phyloP scores from a whole-genome alignment of 1,140 invertebrate species.

The Drosophila burlai region DNA sequence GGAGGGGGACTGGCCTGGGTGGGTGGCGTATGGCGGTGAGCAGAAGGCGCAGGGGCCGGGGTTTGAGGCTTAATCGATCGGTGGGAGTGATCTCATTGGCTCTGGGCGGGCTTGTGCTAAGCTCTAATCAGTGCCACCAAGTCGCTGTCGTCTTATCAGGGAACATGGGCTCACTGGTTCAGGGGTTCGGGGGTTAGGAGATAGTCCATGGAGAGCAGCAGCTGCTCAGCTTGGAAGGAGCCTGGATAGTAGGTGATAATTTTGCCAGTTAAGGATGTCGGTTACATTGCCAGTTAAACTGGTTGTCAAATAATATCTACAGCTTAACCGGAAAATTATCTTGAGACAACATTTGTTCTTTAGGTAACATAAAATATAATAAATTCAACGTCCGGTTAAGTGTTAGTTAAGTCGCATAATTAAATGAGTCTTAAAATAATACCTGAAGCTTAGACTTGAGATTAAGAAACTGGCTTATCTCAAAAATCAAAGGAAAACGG shows the following conservation, averaged over 20 bases:
- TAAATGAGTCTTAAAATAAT: no score
- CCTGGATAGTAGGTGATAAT: not conserved
- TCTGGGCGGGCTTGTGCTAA: not conserved
- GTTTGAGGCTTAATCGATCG: constrained; percentile 31
- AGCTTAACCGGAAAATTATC: no score
- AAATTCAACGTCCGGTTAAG: no score
- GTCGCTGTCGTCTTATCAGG: constrained; percentile 22
- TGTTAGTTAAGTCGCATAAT: no score
- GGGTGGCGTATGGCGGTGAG: not conserved
- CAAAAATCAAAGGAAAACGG: no score
- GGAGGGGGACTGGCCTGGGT: not conserved
- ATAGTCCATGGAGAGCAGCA: not conserved
- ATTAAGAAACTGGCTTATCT: no score
- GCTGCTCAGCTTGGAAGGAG: no score
- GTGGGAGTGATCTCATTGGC: constrained; percentile 42
- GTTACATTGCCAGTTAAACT: not conserved
- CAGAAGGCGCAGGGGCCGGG: not conserved
- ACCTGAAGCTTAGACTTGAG: no score
- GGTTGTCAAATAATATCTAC: no score
- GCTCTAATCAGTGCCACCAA: constrained; percentile 26
- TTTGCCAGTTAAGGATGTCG: not conserved
- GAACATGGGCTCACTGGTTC: not conserved
- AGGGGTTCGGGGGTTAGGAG: not conserved
- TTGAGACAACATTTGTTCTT: no score
- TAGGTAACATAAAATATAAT: no score